Base-by-base conservation (phyloP, 2,113 vertebrate species). In the Poeciliopsis retropinna region DNA sequence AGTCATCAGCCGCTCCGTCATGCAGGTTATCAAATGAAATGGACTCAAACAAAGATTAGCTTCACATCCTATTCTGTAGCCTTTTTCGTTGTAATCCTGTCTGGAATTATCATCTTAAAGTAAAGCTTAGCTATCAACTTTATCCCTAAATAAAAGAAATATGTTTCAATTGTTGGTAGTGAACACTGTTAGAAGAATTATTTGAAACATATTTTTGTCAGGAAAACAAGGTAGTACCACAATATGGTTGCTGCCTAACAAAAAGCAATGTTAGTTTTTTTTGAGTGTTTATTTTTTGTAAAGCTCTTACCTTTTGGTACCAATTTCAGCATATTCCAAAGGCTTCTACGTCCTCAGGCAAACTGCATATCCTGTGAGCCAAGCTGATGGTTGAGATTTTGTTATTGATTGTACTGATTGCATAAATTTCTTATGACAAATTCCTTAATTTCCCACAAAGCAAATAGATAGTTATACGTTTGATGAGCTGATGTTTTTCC, bases 31-130 rank as follows among this genome's bases (percentile, higher is more conserved):
- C 71, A 81, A 71, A 74, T 79, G 29, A 78, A 68, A 66, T 41
- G 64, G 77, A 81, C 75, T 75, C 61, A 86, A 86, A 89, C 80
- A 76, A 78, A 82, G 68, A 80, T 60, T 2, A 67, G 15, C 83
- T 87, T 60, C 76, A 88, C 78, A 81, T 79, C 70, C 84, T 78
- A 76, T 61, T 62, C 66, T 54, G 63, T 67, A 77, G 51, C 31
- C 71, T 29, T 67, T 76, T 81, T 71, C 75, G 62, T 78, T 63
- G 60, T 81, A 47, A 77, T 80, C 76, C 80, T 82, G 57, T 74
- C 10, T 30, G 14, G 27, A 78, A 29, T 62, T 60, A 71, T 30
- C 47, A 19, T 54, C 25, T 51, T 71, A 28, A 25, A 29, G 67
- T 47, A 27, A 70, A 68, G 29, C 47, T 67, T 73, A 32, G 44